These are phyloP conservation scores for Thermophis baileyi DNA, from an alignment of 2,113 vertebrate genomes.

Conservation along the genomic window DNA sequence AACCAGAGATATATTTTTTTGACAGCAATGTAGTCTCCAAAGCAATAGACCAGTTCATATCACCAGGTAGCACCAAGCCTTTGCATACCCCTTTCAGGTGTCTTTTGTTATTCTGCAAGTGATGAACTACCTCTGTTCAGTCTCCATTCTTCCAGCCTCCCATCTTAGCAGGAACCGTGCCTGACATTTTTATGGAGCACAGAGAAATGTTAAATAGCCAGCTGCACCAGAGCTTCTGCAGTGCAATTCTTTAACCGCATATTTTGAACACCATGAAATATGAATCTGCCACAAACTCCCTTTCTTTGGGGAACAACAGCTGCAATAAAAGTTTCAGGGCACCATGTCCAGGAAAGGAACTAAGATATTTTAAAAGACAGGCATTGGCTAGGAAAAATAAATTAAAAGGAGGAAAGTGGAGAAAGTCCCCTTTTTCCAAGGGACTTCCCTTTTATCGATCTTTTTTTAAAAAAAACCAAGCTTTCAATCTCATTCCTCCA, in stretches of 20 bases:
- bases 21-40: neutral
- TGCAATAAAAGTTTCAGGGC: neutral
- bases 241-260: slow-evolving; percentile 31
- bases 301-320: neutral
- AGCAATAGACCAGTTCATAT: neutral
- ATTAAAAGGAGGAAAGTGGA: neutral
- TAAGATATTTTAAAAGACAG: slow-evolving; percentile 49
- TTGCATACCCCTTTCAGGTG: neutral
- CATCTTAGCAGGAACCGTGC: neutral
- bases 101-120: neutral
- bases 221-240: neutral
- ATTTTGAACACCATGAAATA: neutral
- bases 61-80: neutral
- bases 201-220: neutral
- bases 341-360: slow-evolving; percentile 32
- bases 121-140: neutral
- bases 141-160: neutral
- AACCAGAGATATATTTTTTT: neutral
- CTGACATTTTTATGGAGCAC: neutral
- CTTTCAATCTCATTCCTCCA: slow-evolving; percentile 50
- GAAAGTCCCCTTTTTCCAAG: slow-evolving; percentile 24
- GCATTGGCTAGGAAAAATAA: slow-evolving; percentile 47
- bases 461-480: slow-evolving; percentile 15
- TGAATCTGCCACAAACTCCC: neutral
- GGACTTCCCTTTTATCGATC: slow-evolving; percentile 33